Evolutionary conservation across 1,140 invertebrate genomes (phyloP).

Genomic region (Penaeus indicus): DNA sequence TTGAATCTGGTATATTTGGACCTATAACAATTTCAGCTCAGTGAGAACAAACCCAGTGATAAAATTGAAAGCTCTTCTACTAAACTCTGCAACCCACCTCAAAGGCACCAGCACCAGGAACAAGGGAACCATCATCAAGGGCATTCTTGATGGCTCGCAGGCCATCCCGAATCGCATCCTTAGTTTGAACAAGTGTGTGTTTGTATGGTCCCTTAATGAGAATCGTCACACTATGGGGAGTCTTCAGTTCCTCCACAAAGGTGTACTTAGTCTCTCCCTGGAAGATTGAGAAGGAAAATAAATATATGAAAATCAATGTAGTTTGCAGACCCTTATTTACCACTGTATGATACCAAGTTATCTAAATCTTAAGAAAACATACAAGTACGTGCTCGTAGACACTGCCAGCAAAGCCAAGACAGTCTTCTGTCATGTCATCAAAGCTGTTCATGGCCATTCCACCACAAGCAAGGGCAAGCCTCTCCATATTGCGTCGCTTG

Average conservation of each 20-base stretch:
- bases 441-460: conserved; percentile 97
- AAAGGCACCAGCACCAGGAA: conserved; percentile 97
- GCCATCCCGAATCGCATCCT: conserved; percentile 97
- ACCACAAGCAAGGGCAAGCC: conserved; percentile 93
- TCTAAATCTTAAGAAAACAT: conserved; percentile 66
- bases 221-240: conserved; percentile 96
- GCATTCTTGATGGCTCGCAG: conserved; percentile 96
- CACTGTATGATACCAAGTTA: background rate
- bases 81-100: conserved; percentile 77
- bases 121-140: conserved; percentile 87
- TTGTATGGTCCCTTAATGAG: conserved; percentile 97
- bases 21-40: too few species aligned
- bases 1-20: too few species aligned
- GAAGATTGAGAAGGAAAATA: conserved; percentile 66
- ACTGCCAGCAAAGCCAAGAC: conserved; percentile 91
- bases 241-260: conserved; percentile 96
- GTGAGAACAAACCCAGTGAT: too few species aligned
- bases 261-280: conserved; percentile 97
- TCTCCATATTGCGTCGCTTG: conserved; percentile 99
- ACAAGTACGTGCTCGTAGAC: conserved; percentile 97
- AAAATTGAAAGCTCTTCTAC: too few species aligned
- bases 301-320: background rate
- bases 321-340: background rate
- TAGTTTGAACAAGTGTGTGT: conserved; percentile 93
- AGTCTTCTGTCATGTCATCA: conserved; percentile 88